phyloP scores from a whole-genome alignment of 1,140 invertebrate species.

The Homalodisca vitripennis region DNA sequence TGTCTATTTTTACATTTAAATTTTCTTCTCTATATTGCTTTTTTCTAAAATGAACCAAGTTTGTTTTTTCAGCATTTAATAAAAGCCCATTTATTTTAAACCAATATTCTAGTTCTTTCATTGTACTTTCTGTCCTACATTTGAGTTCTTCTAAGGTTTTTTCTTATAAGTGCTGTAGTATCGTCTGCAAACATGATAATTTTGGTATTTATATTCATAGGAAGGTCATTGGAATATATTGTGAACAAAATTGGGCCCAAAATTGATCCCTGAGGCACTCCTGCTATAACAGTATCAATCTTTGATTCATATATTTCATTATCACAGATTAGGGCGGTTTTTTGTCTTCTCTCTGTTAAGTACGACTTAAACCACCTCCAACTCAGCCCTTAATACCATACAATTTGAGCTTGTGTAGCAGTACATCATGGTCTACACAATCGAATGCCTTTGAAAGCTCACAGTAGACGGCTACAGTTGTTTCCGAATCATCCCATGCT shows the following conservation, averaged over 20 bases:
- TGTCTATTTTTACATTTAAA: neutral
- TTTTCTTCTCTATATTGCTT: neutral
- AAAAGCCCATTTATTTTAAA: neutral
- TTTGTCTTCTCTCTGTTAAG: neutral
- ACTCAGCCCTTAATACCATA: neutral
- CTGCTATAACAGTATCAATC: neutral
- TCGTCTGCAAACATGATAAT: slow-evolving; percentile 2
- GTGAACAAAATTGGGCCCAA: neutral
- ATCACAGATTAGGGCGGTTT: neutral
- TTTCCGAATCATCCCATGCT: no score
- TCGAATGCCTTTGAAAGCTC: no score
- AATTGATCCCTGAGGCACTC: neutral
- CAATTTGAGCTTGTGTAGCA: neutral
- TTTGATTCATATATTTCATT: neutral
- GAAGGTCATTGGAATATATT: neutral
- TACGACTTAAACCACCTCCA: neutral
- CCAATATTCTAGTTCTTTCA: neutral
- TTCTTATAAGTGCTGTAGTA: neutral
- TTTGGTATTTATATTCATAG: neutral
- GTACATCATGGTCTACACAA: no score
- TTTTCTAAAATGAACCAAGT: neutral
- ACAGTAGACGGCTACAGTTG: no score
- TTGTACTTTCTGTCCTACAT: neutral
- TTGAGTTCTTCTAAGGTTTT: slow-evolving; percentile 1
- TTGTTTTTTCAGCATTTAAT: neutral